phyloP scores from a whole-genome alignment of 2,888 invertebrate genomes.

The Torymus tubicola region DNA sequence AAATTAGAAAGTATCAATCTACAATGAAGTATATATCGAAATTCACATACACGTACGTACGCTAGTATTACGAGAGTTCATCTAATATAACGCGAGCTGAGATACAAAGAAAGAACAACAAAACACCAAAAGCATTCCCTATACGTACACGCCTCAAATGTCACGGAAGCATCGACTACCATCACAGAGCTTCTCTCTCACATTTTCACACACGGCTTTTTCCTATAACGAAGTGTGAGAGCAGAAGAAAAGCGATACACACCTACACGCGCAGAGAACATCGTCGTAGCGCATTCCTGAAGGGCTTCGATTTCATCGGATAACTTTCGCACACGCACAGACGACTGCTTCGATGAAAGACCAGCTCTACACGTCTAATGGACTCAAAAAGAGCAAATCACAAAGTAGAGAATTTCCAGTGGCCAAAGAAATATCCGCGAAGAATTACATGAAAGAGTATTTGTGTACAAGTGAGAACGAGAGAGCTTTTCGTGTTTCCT shows the following conservation, averaged over 20 bases:
- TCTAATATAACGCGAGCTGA: neutral
- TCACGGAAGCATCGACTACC: neutral
- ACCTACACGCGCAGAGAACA: too few species aligned
- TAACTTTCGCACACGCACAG: constrained; percentile 8
- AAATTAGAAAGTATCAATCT: too few species aligned
- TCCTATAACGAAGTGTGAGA: neutral
- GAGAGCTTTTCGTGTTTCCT: neutral
- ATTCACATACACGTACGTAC: too few species aligned
- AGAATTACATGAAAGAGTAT: constrained; percentile 12
- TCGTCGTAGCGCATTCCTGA: constrained; percentile 11
- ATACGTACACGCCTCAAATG: neutral
- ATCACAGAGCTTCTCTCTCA: neutral
- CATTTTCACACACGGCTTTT: neutral
- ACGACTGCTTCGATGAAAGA: neutral
- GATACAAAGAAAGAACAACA: neutral
- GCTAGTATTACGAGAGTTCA: neutral
- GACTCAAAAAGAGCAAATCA: constrained; percentile 22
- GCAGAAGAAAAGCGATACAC: constrained; percentile 18
- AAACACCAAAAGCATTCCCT: neutral
- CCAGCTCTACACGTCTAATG: neutral
- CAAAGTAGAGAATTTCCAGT: constrained; percentile 28
- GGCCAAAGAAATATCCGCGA: neutral
- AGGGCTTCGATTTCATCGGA: constrained; percentile 34
- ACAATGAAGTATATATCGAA: too few species aligned
- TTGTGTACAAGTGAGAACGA: neutral